Evolutionary conservation across 2,113 vertebrate species (phyloP).

Genomic region (Neodontobutis hainanensis): DNA sequence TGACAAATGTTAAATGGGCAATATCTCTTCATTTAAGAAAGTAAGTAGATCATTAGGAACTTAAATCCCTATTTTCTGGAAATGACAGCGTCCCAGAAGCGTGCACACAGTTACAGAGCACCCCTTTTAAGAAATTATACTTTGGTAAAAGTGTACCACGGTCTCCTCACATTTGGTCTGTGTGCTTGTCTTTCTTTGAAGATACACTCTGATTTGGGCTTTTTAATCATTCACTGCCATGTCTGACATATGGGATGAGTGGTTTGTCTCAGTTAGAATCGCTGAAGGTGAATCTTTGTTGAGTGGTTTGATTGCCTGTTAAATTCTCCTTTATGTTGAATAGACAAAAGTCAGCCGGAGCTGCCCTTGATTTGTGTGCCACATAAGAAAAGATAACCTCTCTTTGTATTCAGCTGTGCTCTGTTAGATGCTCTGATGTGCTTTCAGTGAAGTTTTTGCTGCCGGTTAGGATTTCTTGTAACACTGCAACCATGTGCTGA

Average conservation of each 20-base stretch:
- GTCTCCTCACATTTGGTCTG: neutral
- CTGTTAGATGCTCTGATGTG: conserved; percentile 20
- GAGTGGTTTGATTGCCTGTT: conserved; percentile 11
- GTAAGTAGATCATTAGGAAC: no score
- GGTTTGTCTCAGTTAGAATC: conserved; percentile 10
- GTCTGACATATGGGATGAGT: neutral
- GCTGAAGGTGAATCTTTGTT: neutral
- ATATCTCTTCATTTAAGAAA: no score
- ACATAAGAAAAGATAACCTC: conserved; percentile 8
- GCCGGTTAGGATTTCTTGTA: conserved; percentile 5
- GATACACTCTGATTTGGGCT: neutral
- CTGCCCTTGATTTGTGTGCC: conserved; percentile 11
- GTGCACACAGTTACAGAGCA: no score
- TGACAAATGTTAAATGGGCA: no score
- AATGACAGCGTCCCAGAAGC: no score
- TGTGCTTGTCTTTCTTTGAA: conserved; percentile 1
- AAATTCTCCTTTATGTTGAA: conserved; percentile 3
- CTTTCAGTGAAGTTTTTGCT: conserved; percentile 26
- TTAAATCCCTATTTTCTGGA: no score
- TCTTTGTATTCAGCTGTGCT: conserved; percentile 17
- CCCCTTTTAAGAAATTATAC: neutral
- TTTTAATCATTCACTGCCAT: conserved; percentile 4
- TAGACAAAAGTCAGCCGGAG: conserved; percentile 3
- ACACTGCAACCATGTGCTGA: neutral
- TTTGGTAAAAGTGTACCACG: neutral